Evolutionary conservation across 2,888 invertebrate species (phyloP), one percentile per base, ranked within the genome.

Genomic region (Watsonalla cultraria): DNA sequence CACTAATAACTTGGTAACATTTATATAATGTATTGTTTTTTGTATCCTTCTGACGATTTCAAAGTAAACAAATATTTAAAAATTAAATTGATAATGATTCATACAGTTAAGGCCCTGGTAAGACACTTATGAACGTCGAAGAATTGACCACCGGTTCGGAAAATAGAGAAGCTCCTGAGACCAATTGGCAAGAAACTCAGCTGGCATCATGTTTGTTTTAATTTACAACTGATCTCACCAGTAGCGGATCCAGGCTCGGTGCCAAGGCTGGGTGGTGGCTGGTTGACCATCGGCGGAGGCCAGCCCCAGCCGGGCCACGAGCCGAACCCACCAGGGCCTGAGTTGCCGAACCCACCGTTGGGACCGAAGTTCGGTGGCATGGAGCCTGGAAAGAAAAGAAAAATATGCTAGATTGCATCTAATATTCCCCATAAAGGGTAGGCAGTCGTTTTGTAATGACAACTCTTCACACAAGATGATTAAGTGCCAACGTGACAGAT

Each of bases 261-360:
- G 6, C 58, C 60, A 35, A 75, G 50, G 8, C 66, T 66, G 67
- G 60, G 91, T 62, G 79, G 91, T 78, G 2, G 72, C 78, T 8
- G 24, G 24, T 24, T 24, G 24, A 77, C 78, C 0, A 80, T 66
- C 9, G 84, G 86, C 4, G 86, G 85, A 2, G 84, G 84, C 84
- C 86, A 86, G 0, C 77, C 75, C 83, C 86, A 83, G 0, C 65
- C 72, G 2, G 62, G 68, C 60, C 61, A 65, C 49, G 46, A 62
- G 8, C 54, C 57, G 49, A 48, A 60, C 7, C 56, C 61, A 42
- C 50, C 62, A 15, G 53, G 64, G 42, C 11, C 11, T 5, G 8
- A 11, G 42, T 42, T 42, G 11, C 42, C 42, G 11, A 42, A 42
- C 9, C 53, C 54, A 51, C 51, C 61, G 49, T 11, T 51, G 51